phyloP scores from a whole-genome alignment of 2,797 vertebrate species.

The Picus viridis region DNA sequence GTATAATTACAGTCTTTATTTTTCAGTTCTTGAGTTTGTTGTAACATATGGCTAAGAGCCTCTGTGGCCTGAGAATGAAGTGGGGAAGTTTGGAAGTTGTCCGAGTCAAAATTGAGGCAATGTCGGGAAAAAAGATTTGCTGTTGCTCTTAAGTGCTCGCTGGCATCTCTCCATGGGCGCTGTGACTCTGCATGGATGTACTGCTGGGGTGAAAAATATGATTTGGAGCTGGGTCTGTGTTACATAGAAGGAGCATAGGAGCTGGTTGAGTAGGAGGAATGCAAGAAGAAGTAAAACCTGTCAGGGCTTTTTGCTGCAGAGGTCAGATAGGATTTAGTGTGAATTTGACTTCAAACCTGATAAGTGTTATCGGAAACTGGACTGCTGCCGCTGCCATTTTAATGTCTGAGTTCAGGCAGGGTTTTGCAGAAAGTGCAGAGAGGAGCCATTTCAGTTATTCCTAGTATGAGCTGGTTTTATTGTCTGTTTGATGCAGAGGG shows the following conservation, averaged over 20 bases:
- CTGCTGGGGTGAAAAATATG: conserved; percentile 32
- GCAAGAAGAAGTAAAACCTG: conserved; percentile 52
- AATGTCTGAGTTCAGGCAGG: background rate
- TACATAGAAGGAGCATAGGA: background rate
- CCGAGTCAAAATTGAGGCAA: conserved; percentile 39
- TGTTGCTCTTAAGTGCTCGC: conserved; percentile 38
- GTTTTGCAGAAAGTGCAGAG: conserved; percentile 3
- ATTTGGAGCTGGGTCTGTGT: conserved; percentile 42
- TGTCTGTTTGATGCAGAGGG: background rate
- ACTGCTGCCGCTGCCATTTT: conserved; percentile 45
- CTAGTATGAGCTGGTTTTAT: background rate
- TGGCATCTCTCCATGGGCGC: conserved; percentile 3
- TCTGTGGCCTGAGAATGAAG: conserved; percentile 18
- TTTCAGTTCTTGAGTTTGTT: conserved; percentile 14
- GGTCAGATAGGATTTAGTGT: conserved; percentile 38
- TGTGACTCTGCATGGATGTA: conserved; percentile 6
- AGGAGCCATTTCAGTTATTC: conserved; percentile 7
- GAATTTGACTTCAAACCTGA: conserved; percentile 49
- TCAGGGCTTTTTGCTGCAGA: conserved; percentile 36
- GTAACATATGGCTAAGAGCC: background rate
- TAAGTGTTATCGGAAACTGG: conserved; percentile 55
- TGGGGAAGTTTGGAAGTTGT: conserved; percentile 23
- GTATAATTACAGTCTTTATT: background rate
- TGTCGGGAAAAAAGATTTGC: conserved; percentile 17
- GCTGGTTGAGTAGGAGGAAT: conserved; percentile 26